Percentiles rank a stretch among this genome's conserved stretches.
Conservation (phyloP, 2,113 vertebrate genomes). For the Misgurnus mizolepis region DNA sequence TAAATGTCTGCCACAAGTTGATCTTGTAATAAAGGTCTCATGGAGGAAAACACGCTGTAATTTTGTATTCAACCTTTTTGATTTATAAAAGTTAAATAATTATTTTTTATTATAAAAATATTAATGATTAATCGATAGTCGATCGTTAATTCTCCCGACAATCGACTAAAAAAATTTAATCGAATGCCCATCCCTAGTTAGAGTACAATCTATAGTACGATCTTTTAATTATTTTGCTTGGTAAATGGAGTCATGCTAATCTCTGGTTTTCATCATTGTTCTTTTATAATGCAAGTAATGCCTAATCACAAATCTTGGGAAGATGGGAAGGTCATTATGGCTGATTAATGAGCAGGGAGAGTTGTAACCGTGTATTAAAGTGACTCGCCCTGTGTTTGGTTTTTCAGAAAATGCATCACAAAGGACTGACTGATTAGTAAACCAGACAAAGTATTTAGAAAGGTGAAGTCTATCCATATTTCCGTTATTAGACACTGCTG, state of each 20-base stretch:
- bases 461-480: too few species aligned
- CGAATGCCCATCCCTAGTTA: too few species aligned
- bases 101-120: too few species aligned
- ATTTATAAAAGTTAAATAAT: too few species aligned
- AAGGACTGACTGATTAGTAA: neutral
- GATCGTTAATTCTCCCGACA: too few species aligned
- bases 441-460: neutral
- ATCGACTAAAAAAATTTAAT: too few species aligned
- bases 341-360: slow-evolving; percentile 59
- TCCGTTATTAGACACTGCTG: too few species aligned
- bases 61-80: too few species aligned
- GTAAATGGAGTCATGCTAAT: slow-evolving; percentile 58
- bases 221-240: slow-evolving; percentile 61
- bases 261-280: slow-evolving; percentile 52
- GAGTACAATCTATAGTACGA: slow-evolving; percentile 43
- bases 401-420: neutral
- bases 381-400: neutral
- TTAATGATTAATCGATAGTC: too few species aligned
- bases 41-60: too few species aligned
- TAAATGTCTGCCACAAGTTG: too few species aligned
- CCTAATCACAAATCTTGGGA: slow-evolving; percentile 48
- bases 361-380: slow-evolving; percentile 36
- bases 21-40: too few species aligned
- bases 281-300: slow-evolving; percentile 59
- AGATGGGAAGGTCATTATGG: slow-evolving; percentile 36